Conservation (phyloP, 2,797 vertebrate genomes). For the Enteromius viviparus region DNA sequence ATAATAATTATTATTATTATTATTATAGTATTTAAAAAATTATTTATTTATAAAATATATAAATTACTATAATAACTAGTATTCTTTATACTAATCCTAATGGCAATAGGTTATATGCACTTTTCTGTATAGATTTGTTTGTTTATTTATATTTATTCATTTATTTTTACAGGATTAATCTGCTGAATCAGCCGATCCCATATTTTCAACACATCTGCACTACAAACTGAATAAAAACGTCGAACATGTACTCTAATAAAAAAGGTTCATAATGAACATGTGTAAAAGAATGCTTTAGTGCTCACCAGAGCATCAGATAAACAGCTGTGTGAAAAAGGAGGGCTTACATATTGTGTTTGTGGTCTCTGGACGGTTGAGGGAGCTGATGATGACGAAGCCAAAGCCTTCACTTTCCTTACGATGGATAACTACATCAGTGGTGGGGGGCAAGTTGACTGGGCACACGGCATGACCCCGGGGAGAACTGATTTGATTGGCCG, state of each 20-base stretch:
- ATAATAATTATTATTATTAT: background rate
- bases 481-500: constrained; percentile 93
- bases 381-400: constrained; percentile 99
- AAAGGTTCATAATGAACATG: no score
- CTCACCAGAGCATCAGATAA: constrained; percentile 5
- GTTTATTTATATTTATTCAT: background rate
- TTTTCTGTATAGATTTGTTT: background rate
- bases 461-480: constrained; percentile 88
- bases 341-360: constrained; percentile 91
- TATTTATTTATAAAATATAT: background rate
- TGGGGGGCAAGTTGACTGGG: constrained; percentile 82
- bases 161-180: no score
- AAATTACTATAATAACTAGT: background rate
- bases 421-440: constrained; percentile 93
- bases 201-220: background rate
- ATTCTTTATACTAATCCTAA: background rate
- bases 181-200: background rate
- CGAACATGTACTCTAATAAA: background rate
- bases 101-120: background rate
- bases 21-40: background rate
- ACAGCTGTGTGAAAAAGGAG: constrained; percentile 13
- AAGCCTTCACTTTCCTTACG: constrained; percentile 98
- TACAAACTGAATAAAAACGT: background rate
- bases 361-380: constrained; percentile 94
- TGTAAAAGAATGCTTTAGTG: no score